phyloP scores from a whole-genome alignment of 2,797 vertebrate species.

The Anas bernieri region DNA sequence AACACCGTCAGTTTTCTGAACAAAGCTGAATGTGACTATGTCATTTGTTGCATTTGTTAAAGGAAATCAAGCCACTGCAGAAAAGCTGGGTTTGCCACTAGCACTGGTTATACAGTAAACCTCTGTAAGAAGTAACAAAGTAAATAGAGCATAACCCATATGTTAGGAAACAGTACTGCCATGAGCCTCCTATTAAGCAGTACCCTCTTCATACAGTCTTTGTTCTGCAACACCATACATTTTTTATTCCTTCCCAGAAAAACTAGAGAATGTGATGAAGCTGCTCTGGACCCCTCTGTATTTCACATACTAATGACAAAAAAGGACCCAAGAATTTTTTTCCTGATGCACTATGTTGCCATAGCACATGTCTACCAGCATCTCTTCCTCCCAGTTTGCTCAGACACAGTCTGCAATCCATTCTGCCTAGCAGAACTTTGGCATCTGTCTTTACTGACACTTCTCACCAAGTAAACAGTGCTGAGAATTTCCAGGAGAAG shows the following conservation, averaged over 20 bases:
- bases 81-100: neutral
- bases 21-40: neutral
- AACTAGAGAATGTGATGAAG: constrained; percentile 31
- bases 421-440: neutral
- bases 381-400: neutral
- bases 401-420: neutral
- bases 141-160: neutral
- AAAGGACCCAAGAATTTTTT: neutral
- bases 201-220: neutral
- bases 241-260: neutral
- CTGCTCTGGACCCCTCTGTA: constrained; percentile 15
- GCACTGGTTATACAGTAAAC: constrained; percentile 8
- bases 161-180: neutral
- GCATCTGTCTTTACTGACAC: neutral
- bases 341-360: neutral
- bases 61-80: neutral
- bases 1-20: neutral
- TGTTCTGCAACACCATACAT: neutral
- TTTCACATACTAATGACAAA: neutral
- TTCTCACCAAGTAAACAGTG: neutral
- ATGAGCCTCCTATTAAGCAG: neutral
- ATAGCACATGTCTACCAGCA: accelerated
- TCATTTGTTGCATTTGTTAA: neutral
- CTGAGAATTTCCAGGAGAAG: neutral
- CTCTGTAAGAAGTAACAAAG: constrained; percentile 13